Base-by-base conservation (phyloP, 2,113 vertebrate genomes). In the Paedocypris sp. region DNA sequence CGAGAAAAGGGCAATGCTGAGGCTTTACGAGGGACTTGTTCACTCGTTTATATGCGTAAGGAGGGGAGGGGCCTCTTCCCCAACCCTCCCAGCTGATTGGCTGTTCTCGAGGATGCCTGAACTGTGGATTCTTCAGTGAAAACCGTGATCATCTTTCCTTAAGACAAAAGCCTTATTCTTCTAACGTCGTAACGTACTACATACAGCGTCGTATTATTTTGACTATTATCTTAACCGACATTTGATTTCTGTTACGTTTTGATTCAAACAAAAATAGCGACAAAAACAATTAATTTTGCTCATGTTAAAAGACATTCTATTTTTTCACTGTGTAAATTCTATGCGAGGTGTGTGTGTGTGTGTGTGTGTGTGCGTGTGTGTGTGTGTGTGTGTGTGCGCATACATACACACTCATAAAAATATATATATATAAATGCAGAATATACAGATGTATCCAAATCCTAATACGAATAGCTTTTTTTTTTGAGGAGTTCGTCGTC, bases 281-380 rank as follows among this genome's bases (percentile, higher is more conserved):
- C 41, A 74, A 77, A 58, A 79, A 81, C 64, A 84, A 82, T 82
- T 58, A 35, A 42, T 88, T 88, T 86, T 90, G 84, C 90, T 88
- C 87, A 88, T 88, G 85, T 90, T 90, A 62, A 91, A 90, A 91
- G 87, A 91, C 90, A 87, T 92, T 91, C 87, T 93, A 90, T 93
- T 93, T 95, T 95, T 94, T 92, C 92, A 92, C 88, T 79, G 85
- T 89, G 88, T 86, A 87, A 85, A 80, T 77, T 77, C 83, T 87
- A 77, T 39, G 77, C 80, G 83, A 80, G 79, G 75, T 82, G 76
- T 75, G 63, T 76, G 69, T 75, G 75, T 79, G 61, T 67, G 58
- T 42, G 48, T 57, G 68, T 71, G 71, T 63, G 57, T 71, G 60
- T 58, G 33, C 6, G 46, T 70, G 59, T 71, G 57, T 42, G 49